Evolutionary conservation across 1,140 invertebrate species (phyloP).

Genomic region (Pentalonia nigronervosa): DNA sequence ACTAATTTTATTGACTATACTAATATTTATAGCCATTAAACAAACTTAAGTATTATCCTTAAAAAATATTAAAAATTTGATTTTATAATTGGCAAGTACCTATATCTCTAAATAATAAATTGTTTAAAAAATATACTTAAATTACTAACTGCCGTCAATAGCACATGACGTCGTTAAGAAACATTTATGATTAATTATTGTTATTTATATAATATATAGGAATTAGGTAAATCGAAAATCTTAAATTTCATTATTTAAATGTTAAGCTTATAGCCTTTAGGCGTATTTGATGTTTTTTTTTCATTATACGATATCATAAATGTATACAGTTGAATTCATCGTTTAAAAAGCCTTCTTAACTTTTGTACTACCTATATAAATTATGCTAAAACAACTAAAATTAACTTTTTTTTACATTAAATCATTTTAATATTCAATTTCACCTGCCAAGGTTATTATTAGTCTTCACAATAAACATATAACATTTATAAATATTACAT

Average conservation of each 20-base stretch:
- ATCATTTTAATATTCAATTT: background rate
- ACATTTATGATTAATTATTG: background rate
- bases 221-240: background rate
- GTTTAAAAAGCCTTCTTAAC: no score
- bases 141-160: background rate
- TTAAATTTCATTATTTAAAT: background rate
- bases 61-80: background rate
- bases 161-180: background rate
- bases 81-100: background rate
- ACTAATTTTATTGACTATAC: background rate
- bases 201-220: background rate
- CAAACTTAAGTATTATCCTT: background rate
- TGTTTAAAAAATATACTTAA: background rate
- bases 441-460: background rate
- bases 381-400: background rate
- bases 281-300: background rate
- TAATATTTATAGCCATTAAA: background rate
- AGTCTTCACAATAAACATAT: background rate
- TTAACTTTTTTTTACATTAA: background rate
- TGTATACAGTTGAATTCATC: no score
- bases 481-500: background rate
- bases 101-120: background rate
- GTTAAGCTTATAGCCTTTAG: background rate
- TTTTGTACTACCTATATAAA: background rate
- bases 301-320: no score